Evolutionary conservation across 2,888 invertebrate species (phyloP), one percentile per base, ranked within the genome.

Genomic region (Minunthozetes semirufus): DNA sequence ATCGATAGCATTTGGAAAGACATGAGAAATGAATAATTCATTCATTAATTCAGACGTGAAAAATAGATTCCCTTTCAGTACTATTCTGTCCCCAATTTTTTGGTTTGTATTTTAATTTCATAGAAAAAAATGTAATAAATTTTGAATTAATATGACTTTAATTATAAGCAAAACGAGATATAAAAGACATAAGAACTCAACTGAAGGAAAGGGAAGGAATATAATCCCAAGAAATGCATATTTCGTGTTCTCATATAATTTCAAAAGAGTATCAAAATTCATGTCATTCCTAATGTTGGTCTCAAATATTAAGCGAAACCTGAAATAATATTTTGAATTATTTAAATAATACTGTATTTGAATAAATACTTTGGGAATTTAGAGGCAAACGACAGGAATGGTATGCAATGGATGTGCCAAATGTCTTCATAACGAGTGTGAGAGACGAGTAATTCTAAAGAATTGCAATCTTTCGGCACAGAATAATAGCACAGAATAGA

Each of bases 311-410:
- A 25, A 56, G 22, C 56, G 19, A 56, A 56, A 25, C 25, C 19
- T 53, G 13, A 19, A 25, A 48, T 11, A 48, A 48, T 11, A 17
- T 48, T 25, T 11, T 56, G 22, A 56, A 56, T 56, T 56, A 56
- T 56, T 56, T 22, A 56, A 56, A 56, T 56, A 19, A 33, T 56
- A 56, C 22, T n/a, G 25, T 25, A 56, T 56, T 56, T 25, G 33
- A 33, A 56, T 56, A 56, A 56, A 56, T 56, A 56, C 56, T 56
- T 25, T 11, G 56, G 56, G 56, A 56, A 56, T 56, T 56, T 1
- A 11, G n/a, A n/a, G n/a, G n/a, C n/a, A n/a, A n/a, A n/a, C 25
- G 9, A 33, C 5, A 33, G 33, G 9, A 33, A 33, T 33, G 33
- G 33, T 33, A 33, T 6, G 33, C 5, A 33, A 33, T 33, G 4